A percentile compares a stretch with the other conserved stretches of the same genome.
Evolutionary conservation across 2,113 vertebrate genomes (phyloP).

Genomic region (Scatophagus argus): DNA sequence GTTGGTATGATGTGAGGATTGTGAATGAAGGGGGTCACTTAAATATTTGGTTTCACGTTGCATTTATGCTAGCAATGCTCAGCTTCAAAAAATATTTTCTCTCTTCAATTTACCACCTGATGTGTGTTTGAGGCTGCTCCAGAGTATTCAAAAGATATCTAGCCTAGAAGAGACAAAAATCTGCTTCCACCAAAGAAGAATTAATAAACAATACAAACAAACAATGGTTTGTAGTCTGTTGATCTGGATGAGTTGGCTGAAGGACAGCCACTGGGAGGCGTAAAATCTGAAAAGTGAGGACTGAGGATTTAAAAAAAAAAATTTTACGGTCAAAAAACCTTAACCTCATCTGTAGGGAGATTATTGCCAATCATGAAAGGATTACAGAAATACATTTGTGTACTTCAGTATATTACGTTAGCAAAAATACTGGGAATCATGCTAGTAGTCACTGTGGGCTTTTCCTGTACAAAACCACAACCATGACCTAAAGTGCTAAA

Average conservation of each 20-base stretch:
- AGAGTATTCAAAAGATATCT: conserved; percentile 16
- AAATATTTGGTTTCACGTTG: background rate
- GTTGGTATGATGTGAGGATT: background rate
- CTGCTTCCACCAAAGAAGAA: background rate
- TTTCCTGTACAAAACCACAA: no score
- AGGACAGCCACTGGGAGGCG: background rate
- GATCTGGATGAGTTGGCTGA: background rate
- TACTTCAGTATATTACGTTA: no score
- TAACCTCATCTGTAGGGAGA: conserved; percentile 2
- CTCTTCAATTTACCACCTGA: conserved; percentile 3
- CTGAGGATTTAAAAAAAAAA: background rate
- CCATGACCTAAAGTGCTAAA: background rate
- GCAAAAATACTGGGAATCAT: no score
- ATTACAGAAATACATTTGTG: background rate
- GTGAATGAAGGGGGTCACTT: background rate
- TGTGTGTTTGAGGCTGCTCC: conserved; percentile 13
- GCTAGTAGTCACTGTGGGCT: no score
- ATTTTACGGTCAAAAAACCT: background rate
- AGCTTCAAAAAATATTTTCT: background rate
- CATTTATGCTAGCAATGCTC: background rate
- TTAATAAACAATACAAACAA: background rate
- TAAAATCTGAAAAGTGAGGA: conserved; percentile 1
- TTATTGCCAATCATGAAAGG: background rate
- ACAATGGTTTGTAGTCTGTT: background rate
- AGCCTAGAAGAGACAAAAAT: background rate